Evolutionary conservation across 2,113 vertebrate genomes (phyloP).

Genomic region (Leucopternis melanops): DNA sequence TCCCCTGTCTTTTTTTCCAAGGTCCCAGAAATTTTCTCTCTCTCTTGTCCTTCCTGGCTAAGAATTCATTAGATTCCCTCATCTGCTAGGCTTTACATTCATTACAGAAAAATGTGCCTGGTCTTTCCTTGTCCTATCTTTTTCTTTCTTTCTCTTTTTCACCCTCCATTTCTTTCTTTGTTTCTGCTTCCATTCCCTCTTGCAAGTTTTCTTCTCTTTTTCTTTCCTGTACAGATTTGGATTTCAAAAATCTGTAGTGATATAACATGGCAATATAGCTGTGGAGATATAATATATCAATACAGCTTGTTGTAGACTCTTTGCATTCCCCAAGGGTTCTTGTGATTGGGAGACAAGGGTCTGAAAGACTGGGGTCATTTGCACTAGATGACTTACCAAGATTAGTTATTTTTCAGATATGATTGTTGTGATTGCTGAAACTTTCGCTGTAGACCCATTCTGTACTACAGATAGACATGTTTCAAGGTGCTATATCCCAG

Average conservation of each 20-base stretch:
- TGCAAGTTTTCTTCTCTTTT: not conserved
- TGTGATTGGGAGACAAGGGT: not conserved
- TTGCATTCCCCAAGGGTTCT: not conserved
- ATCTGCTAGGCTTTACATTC: not conserved
- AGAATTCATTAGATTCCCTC: not conserved
- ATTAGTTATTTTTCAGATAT: not conserved
- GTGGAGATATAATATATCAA: not conserved
- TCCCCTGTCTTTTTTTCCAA: not conserved
- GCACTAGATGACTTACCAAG: not conserved
- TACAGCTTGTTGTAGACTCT: not conserved
- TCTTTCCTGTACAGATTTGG: not conserved
- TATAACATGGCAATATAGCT: not conserved
- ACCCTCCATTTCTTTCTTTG: not conserved
- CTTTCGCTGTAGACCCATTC: not conserved
- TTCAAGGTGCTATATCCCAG: not conserved
- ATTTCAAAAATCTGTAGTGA: not conserved
- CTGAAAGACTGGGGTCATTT: not conserved
- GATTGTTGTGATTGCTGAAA: not conserved
- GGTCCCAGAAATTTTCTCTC: not conserved
- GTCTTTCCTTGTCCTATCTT: not conserved
- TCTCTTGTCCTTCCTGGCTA: not conserved
- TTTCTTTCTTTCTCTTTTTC: not conserved
- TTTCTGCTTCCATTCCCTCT: not conserved
- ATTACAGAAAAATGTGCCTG: not conserved
- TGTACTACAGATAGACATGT: not conserved